Conservation (phyloP, 92 coral and sea anemone species). For the Paramuricea clavata region DNA sequence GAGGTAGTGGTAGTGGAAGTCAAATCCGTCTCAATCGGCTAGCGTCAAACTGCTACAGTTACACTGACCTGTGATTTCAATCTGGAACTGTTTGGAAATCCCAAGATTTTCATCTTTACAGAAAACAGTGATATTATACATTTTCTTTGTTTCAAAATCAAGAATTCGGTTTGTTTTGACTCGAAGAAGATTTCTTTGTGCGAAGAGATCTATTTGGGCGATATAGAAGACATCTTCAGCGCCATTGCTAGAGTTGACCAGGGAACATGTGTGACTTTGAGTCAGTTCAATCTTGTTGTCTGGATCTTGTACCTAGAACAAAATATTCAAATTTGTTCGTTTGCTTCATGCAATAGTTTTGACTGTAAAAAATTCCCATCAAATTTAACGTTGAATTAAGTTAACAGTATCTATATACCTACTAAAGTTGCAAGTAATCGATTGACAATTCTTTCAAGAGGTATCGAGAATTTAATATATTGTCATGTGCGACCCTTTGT, state of each 20-base stretch:
- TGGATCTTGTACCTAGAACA: conserved; percentile 84
- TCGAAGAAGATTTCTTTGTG: conserved; percentile 67
- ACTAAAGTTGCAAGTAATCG: too few relatives aligned
- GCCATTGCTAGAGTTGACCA: conserved; percentile 52
- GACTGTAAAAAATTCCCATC: too few relatives aligned
- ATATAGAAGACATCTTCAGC: conserved; percentile 76
- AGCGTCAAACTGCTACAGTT: too few relatives aligned
- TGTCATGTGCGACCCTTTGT: too few relatives aligned
- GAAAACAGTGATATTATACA: conserved; percentile 66
- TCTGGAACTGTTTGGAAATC: conserved; percentile 57
- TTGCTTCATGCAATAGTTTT: too few relatives aligned
- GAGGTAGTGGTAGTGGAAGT: too few relatives aligned
- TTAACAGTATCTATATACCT: too few relatives aligned
- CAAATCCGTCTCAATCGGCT: too few relatives aligned
- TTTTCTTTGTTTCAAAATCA: conserved; percentile 71
- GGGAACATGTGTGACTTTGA: conserved; percentile 82
- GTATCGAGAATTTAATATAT: too few relatives aligned
- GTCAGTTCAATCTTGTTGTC: conserved; percentile 70
- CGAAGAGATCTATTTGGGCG: not conserved
- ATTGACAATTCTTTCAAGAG: too few relatives aligned
- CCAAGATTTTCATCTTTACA: conserved; percentile 77
- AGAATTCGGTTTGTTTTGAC: conserved; percentile 69
- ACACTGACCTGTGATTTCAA: conserved; percentile 84
- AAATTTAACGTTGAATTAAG: too few relatives aligned
- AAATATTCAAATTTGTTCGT: too few relatives aligned